Conservation (phyloP, 2,888 invertebrate genomes). For the Hermodice carunculata region DNA sequence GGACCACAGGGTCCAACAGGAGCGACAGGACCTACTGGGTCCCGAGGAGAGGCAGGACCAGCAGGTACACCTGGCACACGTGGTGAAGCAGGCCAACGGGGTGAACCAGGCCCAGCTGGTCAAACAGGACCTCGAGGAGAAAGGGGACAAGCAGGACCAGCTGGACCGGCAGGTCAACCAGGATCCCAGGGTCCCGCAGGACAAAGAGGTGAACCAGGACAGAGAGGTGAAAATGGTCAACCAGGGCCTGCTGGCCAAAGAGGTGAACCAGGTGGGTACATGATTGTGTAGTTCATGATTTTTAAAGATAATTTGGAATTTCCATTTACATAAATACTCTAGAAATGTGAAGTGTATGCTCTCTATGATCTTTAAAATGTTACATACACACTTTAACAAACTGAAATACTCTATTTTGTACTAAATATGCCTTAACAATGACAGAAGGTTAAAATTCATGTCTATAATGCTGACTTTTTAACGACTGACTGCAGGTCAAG, state of each 20-base stretch:
- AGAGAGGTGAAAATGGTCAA: slow-evolving; percentile 9
- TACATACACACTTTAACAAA: too few species aligned
- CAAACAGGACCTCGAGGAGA: slow-evolving; percentile 24
- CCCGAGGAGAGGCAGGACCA: slow-evolving; percentile 26
- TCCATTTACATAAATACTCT: too few species aligned
- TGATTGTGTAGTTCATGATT: too few species aligned
- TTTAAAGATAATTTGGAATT: too few species aligned
- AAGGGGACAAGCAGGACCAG: slow-evolving; percentile 18
- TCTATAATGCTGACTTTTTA: not conserved
- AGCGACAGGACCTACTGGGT: slow-evolving; percentile 5
- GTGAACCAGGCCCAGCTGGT: slow-evolving; percentile 28
- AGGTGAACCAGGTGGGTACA: not conserved
- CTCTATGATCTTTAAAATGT: too few species aligned
- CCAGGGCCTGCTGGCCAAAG: not conserved
- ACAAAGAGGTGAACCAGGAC: slow-evolving; percentile 11
- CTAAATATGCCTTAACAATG: too few species aligned
- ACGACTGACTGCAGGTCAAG: not conserved
- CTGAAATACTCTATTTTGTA: too few species aligned
- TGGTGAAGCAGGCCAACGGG: slow-evolving; percentile 23
- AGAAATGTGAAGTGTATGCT: too few species aligned
- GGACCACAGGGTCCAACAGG: slow-evolving; percentile 16
- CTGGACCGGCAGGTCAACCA: slow-evolving; percentile 14
- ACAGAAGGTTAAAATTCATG: too few species aligned
- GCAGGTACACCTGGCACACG: slow-evolving; percentile 13
- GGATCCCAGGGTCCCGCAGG: slow-evolving; percentile 11